phyloP scores from a whole-genome alignment of 2,888 invertebrate species.

The Tachina fera region DNA sequence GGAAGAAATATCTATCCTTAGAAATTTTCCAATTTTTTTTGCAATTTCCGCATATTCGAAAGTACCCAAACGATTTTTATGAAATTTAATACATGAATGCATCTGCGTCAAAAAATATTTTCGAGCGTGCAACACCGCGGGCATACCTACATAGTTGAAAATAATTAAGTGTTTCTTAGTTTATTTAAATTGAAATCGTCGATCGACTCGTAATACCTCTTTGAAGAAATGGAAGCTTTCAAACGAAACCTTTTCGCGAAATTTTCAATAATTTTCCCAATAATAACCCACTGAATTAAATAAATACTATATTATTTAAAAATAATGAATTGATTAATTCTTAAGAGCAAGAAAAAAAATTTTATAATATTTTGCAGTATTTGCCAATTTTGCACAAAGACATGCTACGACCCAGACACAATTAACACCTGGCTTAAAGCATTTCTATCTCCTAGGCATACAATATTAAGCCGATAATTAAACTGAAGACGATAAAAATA shows the following conservation, averaged over 20 bases:
- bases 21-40: too few relatives aligned
- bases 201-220: background rate
- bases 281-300: background rate
- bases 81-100: too few relatives aligned
- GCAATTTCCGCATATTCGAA: too few relatives aligned
- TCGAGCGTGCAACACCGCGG: too few relatives aligned
- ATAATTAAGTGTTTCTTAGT: too few relatives aligned
- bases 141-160: too few relatives aligned
- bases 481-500: slow-evolving; percentile 20
- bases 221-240: too few relatives aligned
- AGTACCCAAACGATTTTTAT: too few relatives aligned
- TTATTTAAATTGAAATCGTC: too few relatives aligned
- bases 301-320: background rate
- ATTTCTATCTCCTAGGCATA: background rate
- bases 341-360: background rate
- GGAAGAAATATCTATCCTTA: too few relatives aligned
- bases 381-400: background rate
- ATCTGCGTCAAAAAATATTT: too few relatives aligned
- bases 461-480: background rate
- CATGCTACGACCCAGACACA: background rate
- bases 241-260: too few relatives aligned
- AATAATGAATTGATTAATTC: background rate
- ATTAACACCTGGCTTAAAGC: slow-evolving; percentile 43
- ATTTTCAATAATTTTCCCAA: background rate
- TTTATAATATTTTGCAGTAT: background rate